These are phyloP conservation scores for Dicyrtomina minuta DNA, from an alignment of 2,888 invertebrate species.

Conservation along the genomic window DNA sequence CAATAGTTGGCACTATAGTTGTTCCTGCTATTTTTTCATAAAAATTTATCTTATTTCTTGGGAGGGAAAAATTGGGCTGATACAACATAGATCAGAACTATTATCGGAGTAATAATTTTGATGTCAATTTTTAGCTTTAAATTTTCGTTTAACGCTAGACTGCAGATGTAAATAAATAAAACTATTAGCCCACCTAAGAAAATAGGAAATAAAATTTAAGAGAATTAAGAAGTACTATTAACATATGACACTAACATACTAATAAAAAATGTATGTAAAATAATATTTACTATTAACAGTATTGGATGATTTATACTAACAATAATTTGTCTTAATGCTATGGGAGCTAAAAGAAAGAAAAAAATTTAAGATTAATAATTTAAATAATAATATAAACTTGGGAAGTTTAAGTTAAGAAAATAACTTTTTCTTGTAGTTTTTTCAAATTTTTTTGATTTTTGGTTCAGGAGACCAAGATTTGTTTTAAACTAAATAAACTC, in stretches of 20 bases:
- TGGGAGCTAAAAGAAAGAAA: too few species aligned
- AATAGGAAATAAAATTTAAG: conserved; percentile 65
- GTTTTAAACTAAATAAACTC: conserved; percentile 60
- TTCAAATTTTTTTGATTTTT: conserved; percentile 58
- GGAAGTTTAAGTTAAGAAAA: conserved; percentile 63
- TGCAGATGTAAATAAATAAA: conserved; percentile 67
- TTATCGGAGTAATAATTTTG: conserved; percentile 57
- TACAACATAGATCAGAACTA: not conserved
- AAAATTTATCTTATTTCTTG: too few species aligned
- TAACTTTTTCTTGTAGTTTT: too few species aligned
- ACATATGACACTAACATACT: conserved; percentile 60
- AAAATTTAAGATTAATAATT: conserved; percentile 62
- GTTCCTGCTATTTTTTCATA: too few species aligned
- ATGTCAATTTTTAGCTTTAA: conserved; percentile 34
- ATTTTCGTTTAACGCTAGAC: conserved; percentile 65
- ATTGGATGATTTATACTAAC: conserved; percentile 60
- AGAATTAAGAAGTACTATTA: conserved; percentile 64
- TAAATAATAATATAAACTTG: conserved; percentile 70
- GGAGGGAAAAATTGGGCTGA: too few species aligned
- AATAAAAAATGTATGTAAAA: conserved; percentile 61
- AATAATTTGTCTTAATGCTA: conserved; percentile 54
- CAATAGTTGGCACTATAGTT: conserved; percentile 53
- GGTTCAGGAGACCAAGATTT: conserved; percentile 71
- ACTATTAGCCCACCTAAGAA: conserved; percentile 67
- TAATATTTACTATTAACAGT: conserved; percentile 61